Base-by-base conservation (phyloP, 2,797 vertebrate species). In the Monodelphis domestica region DNA sequence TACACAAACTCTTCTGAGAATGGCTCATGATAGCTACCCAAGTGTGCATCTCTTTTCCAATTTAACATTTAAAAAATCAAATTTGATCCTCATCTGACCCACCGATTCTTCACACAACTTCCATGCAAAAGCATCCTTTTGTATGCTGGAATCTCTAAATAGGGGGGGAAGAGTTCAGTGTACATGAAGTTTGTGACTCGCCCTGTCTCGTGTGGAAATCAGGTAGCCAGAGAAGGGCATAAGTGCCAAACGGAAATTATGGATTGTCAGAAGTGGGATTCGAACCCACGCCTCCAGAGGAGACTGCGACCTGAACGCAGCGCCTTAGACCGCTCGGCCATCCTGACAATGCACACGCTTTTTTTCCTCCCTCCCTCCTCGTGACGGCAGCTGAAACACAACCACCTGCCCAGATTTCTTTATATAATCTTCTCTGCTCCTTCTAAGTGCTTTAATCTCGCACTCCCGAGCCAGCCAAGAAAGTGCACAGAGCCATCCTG, bases 241-340 rank as follows among this genome's bases (percentile, higher is more conserved):
- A 1, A 7, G 1, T 5, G n/a, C 14, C 2, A 10, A 7, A 56
- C 29, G 4, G 3, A 15, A 1, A 0, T 0, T 0, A 2, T n/a
- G 2, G 0, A 1, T 0, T 98, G 98, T 97, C 98, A 98, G 97
- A 90, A 98, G 98, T 97, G 96, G 97, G 96, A 97, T 97, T 98
- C 90, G 96, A 98, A 98, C 97, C 97, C 97, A 98, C 94, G 89
- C 91, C 98, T 98, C 97, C 98, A 98, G 97, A 92, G 96, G 84
- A 98, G 98, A 98, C 98, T 98, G 98, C 97, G 98, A 98, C 98
- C 98, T 98, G 98, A 98, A 98, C 98, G 98, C 98, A 98, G 98
- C 98, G 97, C 98, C 98, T 98, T 98, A 98, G 98, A 98, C 98
- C 97, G 97, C 98, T 98, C 97, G 97, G 98, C 98, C 98, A 98